phyloP scores from a whole-genome alignment of 2,888 invertebrate genomes.

The Pyralis farinalis region DNA sequence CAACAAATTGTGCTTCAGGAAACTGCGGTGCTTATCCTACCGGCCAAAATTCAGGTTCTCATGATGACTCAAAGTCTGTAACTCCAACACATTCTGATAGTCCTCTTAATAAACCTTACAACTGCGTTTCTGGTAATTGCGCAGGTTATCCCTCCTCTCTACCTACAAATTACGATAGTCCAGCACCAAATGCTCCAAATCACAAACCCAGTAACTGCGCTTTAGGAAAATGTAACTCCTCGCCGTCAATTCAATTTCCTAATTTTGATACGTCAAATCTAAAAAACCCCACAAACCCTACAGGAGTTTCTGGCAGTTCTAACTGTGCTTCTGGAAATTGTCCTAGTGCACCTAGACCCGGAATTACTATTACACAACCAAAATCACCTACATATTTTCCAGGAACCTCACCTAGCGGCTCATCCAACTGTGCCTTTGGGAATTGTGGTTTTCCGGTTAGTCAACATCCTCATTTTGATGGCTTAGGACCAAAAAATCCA shows the following conservation, averaged over 20 bases:
- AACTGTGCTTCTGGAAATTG: constrained; percentile 16
- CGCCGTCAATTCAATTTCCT: background rate
- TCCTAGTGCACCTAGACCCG: background rate
- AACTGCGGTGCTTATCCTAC: constrained; percentile 13
- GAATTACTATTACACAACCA: background rate
- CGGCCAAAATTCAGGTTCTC: background rate
- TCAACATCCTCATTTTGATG: background rate
- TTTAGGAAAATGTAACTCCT: constrained; percentile 14
- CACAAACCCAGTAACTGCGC: constrained; percentile 2
- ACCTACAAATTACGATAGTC: background rate
- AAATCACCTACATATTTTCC: background rate
- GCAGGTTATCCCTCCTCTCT: background rate
- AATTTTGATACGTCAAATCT: background rate
- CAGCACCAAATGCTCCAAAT: background rate
- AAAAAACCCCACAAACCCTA: background rate
- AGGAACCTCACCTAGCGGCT: constrained; percentile 1
- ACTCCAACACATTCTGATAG: constrained; percentile 1
- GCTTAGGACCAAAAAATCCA: background rate
- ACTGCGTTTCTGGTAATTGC: background rate
- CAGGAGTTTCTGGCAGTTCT: background rate
- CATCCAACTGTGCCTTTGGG: constrained; percentile 11
- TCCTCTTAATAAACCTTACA: background rate
- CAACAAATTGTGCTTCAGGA: constrained; percentile 16
- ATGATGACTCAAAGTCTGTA: background rate
- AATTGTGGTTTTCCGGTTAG: constrained; percentile 11